Evolutionary conservation across 1,140 invertebrate genomes (phyloP).

Genomic region (Nomia melanderi): DNA sequence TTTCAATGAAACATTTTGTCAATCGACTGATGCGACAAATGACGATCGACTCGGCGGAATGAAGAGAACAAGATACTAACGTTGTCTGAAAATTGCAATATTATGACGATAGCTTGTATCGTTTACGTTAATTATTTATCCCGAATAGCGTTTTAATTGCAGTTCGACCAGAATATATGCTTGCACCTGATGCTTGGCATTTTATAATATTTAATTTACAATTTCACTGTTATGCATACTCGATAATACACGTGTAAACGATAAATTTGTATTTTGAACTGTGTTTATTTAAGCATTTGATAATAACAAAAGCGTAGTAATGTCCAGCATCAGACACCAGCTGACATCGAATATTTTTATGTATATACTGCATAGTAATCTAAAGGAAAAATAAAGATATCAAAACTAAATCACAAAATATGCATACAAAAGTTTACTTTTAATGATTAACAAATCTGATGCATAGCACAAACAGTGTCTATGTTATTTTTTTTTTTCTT

Average conservation of each 20-base stretch:
- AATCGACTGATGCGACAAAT: slow-evolving; percentile 27
- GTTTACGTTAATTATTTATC: no score
- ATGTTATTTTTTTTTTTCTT: slow-evolving; percentile 11
- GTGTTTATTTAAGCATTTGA: slow-evolving; percentile 24
- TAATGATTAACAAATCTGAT: slow-evolving; percentile 40
- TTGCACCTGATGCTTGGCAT: slow-evolving; percentile 31
- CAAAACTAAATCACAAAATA: slow-evolving; percentile 48
- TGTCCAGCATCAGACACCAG: slow-evolving; percentile 33
- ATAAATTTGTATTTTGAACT: slow-evolving; percentile 11
- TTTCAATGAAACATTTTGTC: slow-evolving; percentile 34
- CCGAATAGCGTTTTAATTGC: neutral
- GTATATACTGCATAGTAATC: slow-evolving; percentile 41
- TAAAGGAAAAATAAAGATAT: slow-evolving; percentile 47
- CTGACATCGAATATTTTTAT: slow-evolving; percentile 13
- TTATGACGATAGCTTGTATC: no score
- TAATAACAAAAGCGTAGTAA: slow-evolving; percentile 10
- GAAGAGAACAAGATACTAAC: neutral
- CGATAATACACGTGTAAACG: neutral
- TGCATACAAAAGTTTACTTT: slow-evolving; percentile 45
- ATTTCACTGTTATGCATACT: neutral
- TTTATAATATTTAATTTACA: neutral
- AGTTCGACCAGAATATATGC: neutral
- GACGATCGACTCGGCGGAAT: neutral
- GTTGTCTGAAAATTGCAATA: neutral
- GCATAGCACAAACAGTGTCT: slow-evolving; percentile 35